Evolutionary conservation across 2,888 invertebrate genomes (phyloP).

Genomic region (Ceramica pisi): DNA sequence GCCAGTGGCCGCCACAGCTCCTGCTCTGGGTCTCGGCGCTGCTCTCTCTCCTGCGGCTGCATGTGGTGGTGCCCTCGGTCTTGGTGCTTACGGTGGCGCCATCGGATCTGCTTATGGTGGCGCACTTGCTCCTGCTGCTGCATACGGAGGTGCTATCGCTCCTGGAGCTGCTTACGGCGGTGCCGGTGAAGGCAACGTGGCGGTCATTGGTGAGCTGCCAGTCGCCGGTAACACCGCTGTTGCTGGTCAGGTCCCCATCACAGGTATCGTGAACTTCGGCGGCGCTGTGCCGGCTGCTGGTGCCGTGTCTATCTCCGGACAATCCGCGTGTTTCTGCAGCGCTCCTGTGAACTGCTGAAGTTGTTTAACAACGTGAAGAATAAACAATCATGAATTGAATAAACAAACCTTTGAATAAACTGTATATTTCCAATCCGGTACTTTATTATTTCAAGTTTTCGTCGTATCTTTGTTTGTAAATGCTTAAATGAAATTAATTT

Average conservation of each 20-base stretch:
- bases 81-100: slow-evolving; percentile 9
- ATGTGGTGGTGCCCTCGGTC: slow-evolving; percentile 11
- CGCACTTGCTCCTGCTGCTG: slow-evolving; percentile 5
- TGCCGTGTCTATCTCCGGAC: slow-evolving; percentile 39
- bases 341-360: background rate
- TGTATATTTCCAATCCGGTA: too few species aligned
- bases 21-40: background rate
- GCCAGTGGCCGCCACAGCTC: background rate
- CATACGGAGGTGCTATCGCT: background rate
- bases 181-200: slow-evolving; percentile 54
- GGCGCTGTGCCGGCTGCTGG: slow-evolving; percentile 49
- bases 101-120: slow-evolving; percentile 11
- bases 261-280: slow-evolving; percentile 41
- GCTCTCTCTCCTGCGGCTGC: slow-evolving; percentile 6
- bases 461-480: too few species aligned
- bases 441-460: too few species aligned
- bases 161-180: slow-evolving; percentile 26
- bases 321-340: slow-evolving; percentile 45
- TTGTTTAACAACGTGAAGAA: too few species aligned
- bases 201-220: slow-evolving; percentile 54
- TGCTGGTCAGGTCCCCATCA: slow-evolving; percentile 55
- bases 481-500: too few species aligned
- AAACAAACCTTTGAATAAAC: too few species aligned
- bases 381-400: too few species aligned
- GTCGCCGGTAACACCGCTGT: slow-evolving; percentile 47